Conservation (phyloP, 2,113 vertebrate species). For the Sebastes schlegelii region DNA sequence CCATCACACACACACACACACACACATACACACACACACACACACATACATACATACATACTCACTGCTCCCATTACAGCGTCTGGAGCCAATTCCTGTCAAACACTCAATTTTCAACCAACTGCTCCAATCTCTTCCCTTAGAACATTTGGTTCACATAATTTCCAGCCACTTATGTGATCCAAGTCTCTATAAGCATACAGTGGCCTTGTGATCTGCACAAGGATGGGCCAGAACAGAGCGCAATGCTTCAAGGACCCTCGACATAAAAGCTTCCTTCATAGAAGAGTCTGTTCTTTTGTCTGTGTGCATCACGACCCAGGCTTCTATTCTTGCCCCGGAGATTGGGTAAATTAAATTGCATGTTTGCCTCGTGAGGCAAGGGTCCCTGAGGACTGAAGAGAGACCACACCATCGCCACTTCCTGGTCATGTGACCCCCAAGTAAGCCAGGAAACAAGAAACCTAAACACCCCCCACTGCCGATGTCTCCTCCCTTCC, state of each 20-base stretch:
- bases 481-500: conserved; percentile 40
- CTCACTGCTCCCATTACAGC: conserved; percentile 40
- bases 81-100: conserved; percentile 52
- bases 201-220: conserved; percentile 51
- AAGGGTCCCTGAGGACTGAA: conserved; percentile 64
- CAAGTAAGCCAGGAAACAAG: conserved; percentile 73
- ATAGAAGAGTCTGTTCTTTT: conserved; percentile 66
- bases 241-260: conserved; percentile 65
- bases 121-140: conserved; percentile 43
- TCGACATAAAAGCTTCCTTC: conserved; percentile 71
- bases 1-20: conserved; percentile 20
- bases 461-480: conserved; percentile 51
- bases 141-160: conserved; percentile 15
- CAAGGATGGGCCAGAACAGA: conserved; percentile 36
- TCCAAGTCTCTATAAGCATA: conserved; percentile 31
- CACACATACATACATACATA: conserved; percentile 12
- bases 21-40: conserved; percentile 23
- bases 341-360: conserved; percentile 76
- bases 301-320: conserved; percentile 66
- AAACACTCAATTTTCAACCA: conserved; percentile 48
- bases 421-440: conserved; percentile 76
- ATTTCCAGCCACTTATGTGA: conserved; percentile 39
- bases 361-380: conserved; percentile 73
- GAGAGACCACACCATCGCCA: conserved; percentile 58
- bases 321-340: conserved; percentile 69